phyloP scores from a whole-genome alignment of 2,113 vertebrate species.

The Melospiza georgiana region DNA sequence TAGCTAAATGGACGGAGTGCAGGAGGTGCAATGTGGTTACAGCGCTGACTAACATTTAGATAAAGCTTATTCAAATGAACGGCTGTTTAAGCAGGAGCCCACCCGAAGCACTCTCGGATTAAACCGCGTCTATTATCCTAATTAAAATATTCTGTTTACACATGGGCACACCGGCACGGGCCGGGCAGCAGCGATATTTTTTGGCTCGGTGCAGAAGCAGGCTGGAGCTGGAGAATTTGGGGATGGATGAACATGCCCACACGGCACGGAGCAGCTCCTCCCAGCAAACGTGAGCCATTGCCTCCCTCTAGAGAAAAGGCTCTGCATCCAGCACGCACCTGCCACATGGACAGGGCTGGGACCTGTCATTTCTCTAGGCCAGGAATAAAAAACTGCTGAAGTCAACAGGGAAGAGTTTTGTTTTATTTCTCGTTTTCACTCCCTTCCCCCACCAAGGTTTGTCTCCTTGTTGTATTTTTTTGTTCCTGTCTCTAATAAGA shows the following conservation, averaged over 20 bases:
- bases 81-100: not conserved
- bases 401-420: not conserved
- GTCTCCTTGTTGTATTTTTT: not conserved
- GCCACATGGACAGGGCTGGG: not conserved
- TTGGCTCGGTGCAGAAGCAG: not conserved
- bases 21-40: not conserved
- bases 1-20: not conserved
- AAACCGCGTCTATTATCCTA: not conserved
- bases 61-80: constrained; percentile 53
- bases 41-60: constrained; percentile 36
- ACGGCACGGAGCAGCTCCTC: not conserved
- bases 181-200: fast-evolving
- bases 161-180: fast-evolving
- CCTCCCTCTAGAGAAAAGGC: not conserved
- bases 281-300: not conserved
- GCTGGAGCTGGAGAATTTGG: fast-evolving
- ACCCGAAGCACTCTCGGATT: not conserved
- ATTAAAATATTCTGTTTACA: constrained; percentile 9
- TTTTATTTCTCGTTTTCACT: not conserved
- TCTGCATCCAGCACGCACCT: fast-evolving
- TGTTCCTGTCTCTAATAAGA: not conserved
- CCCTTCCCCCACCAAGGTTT: not conserved
- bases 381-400: not conserved
- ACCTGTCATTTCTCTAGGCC: not conserved
- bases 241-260: not conserved